A percentile compares a stretch with the other conserved stretches of the same genome.
Conservation (phyloP, 1,140 invertebrate genomes). For the Drosophila kurseongensis region DNA sequence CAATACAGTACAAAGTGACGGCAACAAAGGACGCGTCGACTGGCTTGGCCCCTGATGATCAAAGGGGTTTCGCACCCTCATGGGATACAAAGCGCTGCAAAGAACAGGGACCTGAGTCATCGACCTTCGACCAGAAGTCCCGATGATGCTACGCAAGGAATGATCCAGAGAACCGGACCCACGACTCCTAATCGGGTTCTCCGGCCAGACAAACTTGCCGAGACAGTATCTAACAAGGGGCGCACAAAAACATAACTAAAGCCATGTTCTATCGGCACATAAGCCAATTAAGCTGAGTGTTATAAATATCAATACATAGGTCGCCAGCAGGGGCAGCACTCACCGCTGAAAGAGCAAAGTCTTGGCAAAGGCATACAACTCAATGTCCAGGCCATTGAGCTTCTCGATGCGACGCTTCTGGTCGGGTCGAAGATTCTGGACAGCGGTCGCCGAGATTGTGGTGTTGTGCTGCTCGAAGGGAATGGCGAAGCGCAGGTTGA, state of each 20-base stretch:
- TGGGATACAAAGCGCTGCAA: constrained; percentile 38
- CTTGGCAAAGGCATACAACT: constrained; percentile 97
- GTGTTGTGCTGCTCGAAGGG: constrained; percentile 96
- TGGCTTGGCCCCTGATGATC: constrained; percentile 19
- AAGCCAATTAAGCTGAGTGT: constrained; percentile 46
- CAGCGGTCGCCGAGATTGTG: constrained; percentile 91
- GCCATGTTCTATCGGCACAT: constrained; percentile 15
- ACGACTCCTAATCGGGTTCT: constrained; percentile 46
- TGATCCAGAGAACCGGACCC: constrained; percentile 10
- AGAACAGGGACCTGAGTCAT: constrained; percentile 53
- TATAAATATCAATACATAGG: constrained; percentile 13
- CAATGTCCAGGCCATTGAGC: constrained; percentile 95
- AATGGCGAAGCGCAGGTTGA: constrained; percentile 95
- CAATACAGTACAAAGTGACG: constrained; percentile 48
- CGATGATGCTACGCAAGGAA: constrained; percentile 1
- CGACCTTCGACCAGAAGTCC: constrained; percentile 43
- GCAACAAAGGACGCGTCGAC: constrained; percentile 39
- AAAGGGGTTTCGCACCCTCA: constrained; percentile 60
- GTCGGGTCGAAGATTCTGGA: constrained; percentile 89
- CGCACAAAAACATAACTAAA: not conserved
- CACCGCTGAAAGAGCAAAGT: constrained; percentile 92
- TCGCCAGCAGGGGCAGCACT: constrained; percentile 16
- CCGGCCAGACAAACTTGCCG: constrained; percentile 50
- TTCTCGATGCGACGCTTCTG: constrained; percentile 91
- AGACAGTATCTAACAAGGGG: constrained; percentile 10